phyloP scores from a whole-genome alignment of 1,140 invertebrate species.

The Arctopsyche grandis region DNA sequence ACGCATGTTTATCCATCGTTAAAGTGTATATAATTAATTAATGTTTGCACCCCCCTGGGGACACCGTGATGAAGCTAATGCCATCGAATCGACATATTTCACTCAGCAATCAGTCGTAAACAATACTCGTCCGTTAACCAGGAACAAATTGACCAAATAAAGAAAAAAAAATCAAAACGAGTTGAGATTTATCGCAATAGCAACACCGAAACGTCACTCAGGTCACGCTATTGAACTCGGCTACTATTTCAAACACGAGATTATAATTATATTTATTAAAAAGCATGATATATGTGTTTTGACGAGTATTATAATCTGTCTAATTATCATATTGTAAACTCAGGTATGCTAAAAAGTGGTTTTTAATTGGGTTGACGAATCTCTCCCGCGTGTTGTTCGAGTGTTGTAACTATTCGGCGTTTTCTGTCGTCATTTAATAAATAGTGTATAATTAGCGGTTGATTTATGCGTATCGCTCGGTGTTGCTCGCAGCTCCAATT shows the following conservation, averaged over 20 bases:
- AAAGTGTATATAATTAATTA: neutral
- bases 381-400: neutral
- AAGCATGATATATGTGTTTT: too few species aligned
- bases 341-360: too few species aligned
- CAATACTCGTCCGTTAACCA: constrained; percentile 17
- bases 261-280: too few species aligned
- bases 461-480: constrained; percentile 33
- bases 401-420: neutral
- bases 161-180: neutral
- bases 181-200: constrained; percentile 1
- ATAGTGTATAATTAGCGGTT: constrained; percentile 41
- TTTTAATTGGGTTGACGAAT: too few species aligned
- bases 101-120: constrained; percentile 29
- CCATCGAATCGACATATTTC: constrained; percentile 27
- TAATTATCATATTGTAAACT: too few species aligned
- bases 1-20: too few species aligned
- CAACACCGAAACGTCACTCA: neutral
- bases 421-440: constrained; percentile 41
- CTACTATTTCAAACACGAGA: too few species aligned
- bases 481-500: constrained; percentile 38
- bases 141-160: neutral
- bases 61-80: constrained; percentile 29
- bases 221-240: too few species aligned
- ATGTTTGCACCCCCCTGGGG: constrained; percentile 4
- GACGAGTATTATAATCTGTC: too few species aligned